Base-by-base conservation (phyloP, 2,888 invertebrate species). In the Tipula confusa region DNA sequence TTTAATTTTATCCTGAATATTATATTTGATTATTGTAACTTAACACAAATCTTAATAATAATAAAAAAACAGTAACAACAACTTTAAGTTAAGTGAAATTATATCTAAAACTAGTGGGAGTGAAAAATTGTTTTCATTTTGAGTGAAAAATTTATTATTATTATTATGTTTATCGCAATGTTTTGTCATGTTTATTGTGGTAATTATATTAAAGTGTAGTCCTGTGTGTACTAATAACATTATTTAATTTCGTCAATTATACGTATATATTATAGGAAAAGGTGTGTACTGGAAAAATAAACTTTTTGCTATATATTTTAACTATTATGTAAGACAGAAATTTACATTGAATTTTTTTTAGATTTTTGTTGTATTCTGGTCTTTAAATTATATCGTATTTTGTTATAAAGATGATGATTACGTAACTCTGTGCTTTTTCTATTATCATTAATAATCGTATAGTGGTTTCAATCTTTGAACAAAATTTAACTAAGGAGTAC, bases 1-100 rank as follows among this genome's bases (percentile, higher is more conserved):
- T 64, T 64, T 64, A 64, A 64, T 64, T 64, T 24, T 64, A 64
- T 64, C 64, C 64, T 64, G 64, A 64, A 64, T 64, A 18, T 36
- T 36, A 36, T 9, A 5, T 36, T 36, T 36, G 36, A 5, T 36
- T 64, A 64, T 43, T 9, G 64, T 24, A 64, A 64, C n/a, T 43
- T 24, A 64, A 43, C 64, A 64, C 24, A 64, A 43, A 43, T n/a
- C n/a, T n/a, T 43, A 43, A n/a, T n/a, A 13, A 31, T 9, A 36
- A 36, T 36, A 36, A 36, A 36, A 36, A 36, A 9, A n/a, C n/a
- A n/a, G 9, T 36, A 36, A 18, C 11, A 64, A 7, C 18, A 64
- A 64, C 64, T 64, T 64, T 64, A 64, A 64, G 64, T 64, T 18
- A 64, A 24, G 64, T 64, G 43, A 43, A 64, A 43, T 1, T 13